A percentile compares a stretch with the other conserved stretches of the same genome.
These are phyloP conservation scores for Macrochelys suwanniensis DNA, from an alignment of 2,797 vertebrate species.

Conservation along the genomic window DNA sequence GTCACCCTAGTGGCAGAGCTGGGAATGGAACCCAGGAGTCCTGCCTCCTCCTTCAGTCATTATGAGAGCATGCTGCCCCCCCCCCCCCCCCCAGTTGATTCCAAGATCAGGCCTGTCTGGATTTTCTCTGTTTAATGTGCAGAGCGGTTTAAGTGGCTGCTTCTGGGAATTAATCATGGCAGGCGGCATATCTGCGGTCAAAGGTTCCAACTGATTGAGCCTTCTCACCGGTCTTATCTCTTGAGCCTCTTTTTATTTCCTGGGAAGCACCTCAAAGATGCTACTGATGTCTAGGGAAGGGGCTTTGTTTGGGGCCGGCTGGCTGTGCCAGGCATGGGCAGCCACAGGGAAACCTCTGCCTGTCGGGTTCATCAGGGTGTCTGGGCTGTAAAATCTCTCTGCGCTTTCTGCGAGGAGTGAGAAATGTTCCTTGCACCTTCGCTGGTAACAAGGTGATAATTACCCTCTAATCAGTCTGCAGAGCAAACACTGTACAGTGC, in stretches of 20 bases:
- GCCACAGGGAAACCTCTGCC: neutral
- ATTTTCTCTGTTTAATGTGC: accelerated
- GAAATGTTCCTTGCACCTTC: conserved; percentile 56
- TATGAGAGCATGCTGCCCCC: neutral
- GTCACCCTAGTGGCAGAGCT: neutral
- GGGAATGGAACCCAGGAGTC: neutral
- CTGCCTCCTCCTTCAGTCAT: neutral
- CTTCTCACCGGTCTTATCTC: accelerated
- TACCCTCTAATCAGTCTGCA: conserved; percentile 58
- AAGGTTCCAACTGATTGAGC: neutral
- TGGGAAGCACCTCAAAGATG: neutral
- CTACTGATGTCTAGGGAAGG: neutral
- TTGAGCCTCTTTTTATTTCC: conserved; percentile 18
- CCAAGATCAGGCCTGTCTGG: neutral
- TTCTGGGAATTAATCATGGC: neutral
- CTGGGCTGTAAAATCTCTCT: conserved; percentile 40
- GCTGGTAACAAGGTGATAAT: conserved; percentile 62
- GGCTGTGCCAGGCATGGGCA: neutral
- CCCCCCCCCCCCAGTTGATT: neutral
- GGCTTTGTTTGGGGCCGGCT: neutral
- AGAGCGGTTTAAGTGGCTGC: neutral
- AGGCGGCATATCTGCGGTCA: neutral
- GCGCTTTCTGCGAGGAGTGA: conserved; percentile 47
- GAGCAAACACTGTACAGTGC: conserved; percentile 23
- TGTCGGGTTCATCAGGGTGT: conserved; percentile 11